Percentiles rank a stretch among this genome's conserved stretches.
phyloP scores from a whole-genome alignment of 2,888 invertebrate genomes.

The Oasisia sp. region DNA sequence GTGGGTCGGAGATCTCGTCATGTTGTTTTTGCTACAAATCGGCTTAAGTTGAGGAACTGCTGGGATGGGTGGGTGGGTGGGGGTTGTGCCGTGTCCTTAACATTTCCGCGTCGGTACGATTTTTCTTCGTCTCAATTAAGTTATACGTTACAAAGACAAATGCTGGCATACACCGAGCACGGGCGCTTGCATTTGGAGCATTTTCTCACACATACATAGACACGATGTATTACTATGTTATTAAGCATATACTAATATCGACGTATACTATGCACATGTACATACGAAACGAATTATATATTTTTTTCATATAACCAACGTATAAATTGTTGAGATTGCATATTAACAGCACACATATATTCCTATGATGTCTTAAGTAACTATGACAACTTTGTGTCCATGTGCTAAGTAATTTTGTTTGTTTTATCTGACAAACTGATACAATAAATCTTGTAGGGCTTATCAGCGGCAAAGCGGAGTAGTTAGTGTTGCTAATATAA shows the following conservation, averaged over 20 bases:
- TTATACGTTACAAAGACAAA: no score
- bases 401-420: background rate
- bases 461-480: background rate
- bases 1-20: background rate
- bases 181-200: no score
- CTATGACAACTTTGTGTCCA: background rate
- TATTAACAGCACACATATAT: no score
- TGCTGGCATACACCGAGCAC: no score
- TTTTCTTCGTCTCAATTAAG: background rate
- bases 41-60: background rate
- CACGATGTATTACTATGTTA: no score
- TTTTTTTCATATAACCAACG: no score
- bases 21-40: conserved; percentile 1
- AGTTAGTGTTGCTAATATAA: background rate
- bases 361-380: no score
- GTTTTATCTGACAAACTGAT: background rate
- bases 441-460: background rate
- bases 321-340: no score
- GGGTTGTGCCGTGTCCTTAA: background rate
- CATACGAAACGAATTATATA: no score
- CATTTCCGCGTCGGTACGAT: background rate
- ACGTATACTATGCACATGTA: no score
- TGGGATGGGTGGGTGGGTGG: background rate
- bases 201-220: no score
- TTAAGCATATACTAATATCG: no score